Conservation (phyloP, 2,113 vertebrate genomes). For the Barbus barbus region DNA sequence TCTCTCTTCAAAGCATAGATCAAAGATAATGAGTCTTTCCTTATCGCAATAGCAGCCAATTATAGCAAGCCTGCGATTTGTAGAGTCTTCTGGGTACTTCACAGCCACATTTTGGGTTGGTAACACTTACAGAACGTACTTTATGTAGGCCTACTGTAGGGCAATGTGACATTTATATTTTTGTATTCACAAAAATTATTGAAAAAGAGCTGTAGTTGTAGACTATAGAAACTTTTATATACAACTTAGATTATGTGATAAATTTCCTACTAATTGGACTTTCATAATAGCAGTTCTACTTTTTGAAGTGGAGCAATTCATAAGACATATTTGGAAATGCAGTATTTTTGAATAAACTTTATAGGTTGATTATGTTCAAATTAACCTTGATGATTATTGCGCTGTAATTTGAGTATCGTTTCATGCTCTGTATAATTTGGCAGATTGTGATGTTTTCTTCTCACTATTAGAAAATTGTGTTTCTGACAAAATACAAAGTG, state of each 20-base stretch:
- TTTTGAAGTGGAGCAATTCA: conserved; percentile 45
- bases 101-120: neutral
- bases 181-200: neutral
- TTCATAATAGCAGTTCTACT: conserved; percentile 41
- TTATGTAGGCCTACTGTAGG: neutral
- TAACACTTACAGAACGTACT: neutral
- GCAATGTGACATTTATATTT: neutral
- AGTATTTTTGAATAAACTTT: conserved; percentile 25
- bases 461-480: conserved; percentile 41
- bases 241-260: neutral
- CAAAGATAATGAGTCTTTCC: neutral
- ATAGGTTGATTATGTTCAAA: conserved; percentile 50
- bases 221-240: neutral
- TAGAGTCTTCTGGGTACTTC: neutral
- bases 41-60: conserved; percentile 14
- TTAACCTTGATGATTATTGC: conserved; percentile 55
- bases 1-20: conserved; percentile 5
- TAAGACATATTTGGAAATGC: conserved; percentile 40
- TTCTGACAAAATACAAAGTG: conserved; percentile 42
- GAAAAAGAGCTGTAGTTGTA: neutral
- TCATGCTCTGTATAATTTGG: conserved; percentile 47
- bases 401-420: conserved; percentile 54
- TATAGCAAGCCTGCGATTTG: neutral
- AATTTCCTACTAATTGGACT: conserved; percentile 46
- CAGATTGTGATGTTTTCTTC: conserved; percentile 48